Conservation (phyloP, 2,888 invertebrate genomes). For the Cataglyphis rosenhaueri region DNA sequence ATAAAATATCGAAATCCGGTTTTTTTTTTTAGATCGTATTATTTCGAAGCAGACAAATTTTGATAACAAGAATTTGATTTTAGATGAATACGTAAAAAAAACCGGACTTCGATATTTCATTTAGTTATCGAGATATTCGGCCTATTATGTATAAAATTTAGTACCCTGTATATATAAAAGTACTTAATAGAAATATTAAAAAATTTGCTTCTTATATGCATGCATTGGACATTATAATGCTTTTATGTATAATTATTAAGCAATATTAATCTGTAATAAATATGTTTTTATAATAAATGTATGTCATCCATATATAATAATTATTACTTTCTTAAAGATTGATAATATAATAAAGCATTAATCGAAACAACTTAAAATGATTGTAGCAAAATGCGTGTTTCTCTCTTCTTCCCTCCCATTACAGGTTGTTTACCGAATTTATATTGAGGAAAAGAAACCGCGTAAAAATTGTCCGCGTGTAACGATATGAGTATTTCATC, state of each 20-base stretch:
- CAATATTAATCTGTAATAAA: background rate
- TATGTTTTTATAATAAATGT: background rate
- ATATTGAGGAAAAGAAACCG: slow-evolving; percentile 39
- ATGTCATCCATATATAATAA: background rate
- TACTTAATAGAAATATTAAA: too few species aligned
- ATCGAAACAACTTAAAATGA: background rate
- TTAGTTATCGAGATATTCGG: too few species aligned
- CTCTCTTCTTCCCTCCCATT: background rate
- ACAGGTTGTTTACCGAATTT: slow-evolving; percentile 39
- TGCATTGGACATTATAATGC: too few species aligned
- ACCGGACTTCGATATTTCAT: too few species aligned
- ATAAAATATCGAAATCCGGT: too few species aligned
- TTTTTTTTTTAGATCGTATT: too few species aligned
- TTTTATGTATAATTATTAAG: background rate
- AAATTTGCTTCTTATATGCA: too few species aligned
- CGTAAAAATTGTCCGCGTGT: slow-evolving; percentile 17
- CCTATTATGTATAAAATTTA: too few species aligned
- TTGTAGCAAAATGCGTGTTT: background rate
- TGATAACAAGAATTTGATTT: too few species aligned
- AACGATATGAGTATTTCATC: slow-evolving; percentile 40
- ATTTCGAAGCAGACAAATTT: too few species aligned
- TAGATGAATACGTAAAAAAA: too few species aligned
- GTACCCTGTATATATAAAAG: too few species aligned
- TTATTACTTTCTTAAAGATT: background rate
- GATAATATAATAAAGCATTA: background rate